A percentile compares a stretch with the other conserved stretches of the same genome.
Evolutionary conservation across 2,113 vertebrate species (phyloP).

Genomic region (Myotis brandtii): DNA sequence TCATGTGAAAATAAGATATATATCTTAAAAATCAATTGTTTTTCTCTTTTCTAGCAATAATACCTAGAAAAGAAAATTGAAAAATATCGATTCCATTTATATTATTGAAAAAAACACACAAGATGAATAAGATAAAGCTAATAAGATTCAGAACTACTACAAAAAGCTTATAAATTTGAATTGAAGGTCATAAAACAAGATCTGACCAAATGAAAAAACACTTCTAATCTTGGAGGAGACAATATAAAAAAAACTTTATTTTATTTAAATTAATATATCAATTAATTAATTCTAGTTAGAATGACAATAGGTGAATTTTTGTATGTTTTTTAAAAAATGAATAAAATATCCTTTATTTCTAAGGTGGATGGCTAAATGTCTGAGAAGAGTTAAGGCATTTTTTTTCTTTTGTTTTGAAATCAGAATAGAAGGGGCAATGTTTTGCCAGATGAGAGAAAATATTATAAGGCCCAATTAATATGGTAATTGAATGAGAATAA

Average conservation of each 20-base stretch:
- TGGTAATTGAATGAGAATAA: conserved; percentile 30
- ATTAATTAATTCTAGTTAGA: conserved; percentile 53
- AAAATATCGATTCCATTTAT: conserved; percentile 22
- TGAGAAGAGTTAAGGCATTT: neutral
- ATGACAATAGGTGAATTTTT: conserved; percentile 7
- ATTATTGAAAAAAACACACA: neutral
- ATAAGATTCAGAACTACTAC: conserved; percentile 43
- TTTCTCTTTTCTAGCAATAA: conserved; percentile 40
- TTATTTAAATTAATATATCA: conserved; percentile 50
- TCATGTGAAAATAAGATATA: neutral
- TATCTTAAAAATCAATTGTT: conserved; percentile 36
- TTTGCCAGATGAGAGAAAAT: conserved; percentile 23
- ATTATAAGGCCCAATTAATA: conserved; percentile 27
- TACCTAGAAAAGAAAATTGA: conserved; percentile 42
- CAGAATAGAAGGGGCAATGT: neutral
- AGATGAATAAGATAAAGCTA: conserved; percentile 53
- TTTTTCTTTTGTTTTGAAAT: neutral
- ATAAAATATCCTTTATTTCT: neutral
- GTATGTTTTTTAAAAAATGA: neutral
- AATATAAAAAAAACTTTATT: conserved; percentile 4
- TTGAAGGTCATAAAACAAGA: conserved; percentile 46
- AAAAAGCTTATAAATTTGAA: conserved; percentile 35
- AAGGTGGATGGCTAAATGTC: neutral
- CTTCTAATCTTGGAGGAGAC: conserved; percentile 33
- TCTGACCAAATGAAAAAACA: conserved; percentile 51